Evolutionary conservation across 1,140 invertebrate genomes (phyloP).

Genomic region (Drosophila sp.): DNA sequence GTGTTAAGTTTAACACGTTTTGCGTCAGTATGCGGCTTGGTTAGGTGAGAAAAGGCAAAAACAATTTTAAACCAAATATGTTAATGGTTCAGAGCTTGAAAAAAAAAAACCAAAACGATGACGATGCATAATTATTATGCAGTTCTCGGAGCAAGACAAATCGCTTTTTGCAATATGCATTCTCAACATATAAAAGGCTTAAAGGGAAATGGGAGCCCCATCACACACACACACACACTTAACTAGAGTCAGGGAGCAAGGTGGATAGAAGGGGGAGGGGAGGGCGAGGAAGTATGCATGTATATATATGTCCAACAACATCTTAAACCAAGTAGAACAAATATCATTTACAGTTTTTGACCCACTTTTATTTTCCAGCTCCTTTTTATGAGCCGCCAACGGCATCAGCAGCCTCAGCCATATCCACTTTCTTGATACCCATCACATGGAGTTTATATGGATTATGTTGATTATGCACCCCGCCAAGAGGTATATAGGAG

Average conservation of each 20-base stretch:
- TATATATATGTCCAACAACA: constrained; percentile 53
- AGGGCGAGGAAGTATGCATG: background rate
- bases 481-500: background rate
- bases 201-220: constrained; percentile 28
- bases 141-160: constrained; percentile 36
- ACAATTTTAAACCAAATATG: constrained; percentile 36
- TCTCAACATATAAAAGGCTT: constrained; percentile 39
- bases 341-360: constrained; percentile 81
- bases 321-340: constrained; percentile 81
- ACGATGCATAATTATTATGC: constrained; percentile 15
- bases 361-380: constrained; percentile 73
- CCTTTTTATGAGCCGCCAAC: constrained; percentile 66
- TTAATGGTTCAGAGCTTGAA: constrained; percentile 44
- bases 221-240: background rate
- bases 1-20: constrained; percentile 56
- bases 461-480: background rate
- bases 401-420: constrained; percentile 43
- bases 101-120: background rate
- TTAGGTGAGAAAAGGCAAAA: background rate
- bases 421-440: constrained; percentile 49
- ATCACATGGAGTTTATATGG: background rate
- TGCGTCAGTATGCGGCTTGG: constrained; percentile 12
- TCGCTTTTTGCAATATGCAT: constrained; percentile 44
- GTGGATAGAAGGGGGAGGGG: background rate
- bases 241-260: background rate